These are phyloP conservation scores for Spizaetus ornatus DNA, from an alignment of 2,113 vertebrate genomes.

Conservation along the genomic window DNA sequence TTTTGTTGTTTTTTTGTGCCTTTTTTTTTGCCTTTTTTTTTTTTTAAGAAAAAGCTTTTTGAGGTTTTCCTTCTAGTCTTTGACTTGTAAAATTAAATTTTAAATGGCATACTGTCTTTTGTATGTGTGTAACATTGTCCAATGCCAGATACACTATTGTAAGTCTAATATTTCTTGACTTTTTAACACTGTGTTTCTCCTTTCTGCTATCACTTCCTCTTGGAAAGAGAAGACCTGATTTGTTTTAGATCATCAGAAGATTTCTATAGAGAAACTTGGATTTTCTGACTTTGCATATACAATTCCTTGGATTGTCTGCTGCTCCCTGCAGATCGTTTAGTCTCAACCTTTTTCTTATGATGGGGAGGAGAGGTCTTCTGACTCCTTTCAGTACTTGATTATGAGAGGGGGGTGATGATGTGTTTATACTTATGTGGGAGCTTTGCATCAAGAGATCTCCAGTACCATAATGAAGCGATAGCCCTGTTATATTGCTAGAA, in stretches of 20 bases:
- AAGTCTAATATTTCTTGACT: neutral
- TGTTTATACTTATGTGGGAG: neutral
- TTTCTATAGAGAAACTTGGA: neutral
- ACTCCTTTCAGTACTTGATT: neutral
- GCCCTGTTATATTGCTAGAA: neutral
- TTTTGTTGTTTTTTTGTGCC: neutral
- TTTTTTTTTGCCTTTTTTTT: no score
- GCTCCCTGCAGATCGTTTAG: neutral
- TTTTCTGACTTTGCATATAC: neutral
- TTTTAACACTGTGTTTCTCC: neutral
- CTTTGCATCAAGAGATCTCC: neutral
- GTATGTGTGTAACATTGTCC: neutral
- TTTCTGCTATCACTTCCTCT: neutral
- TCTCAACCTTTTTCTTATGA: neutral
- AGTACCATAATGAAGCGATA: neutral
- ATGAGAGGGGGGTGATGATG: neutral
- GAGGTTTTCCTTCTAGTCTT: neutral
- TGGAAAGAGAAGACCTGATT: neutral
- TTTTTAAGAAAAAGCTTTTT: neutral
- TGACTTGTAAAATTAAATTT: neutral
- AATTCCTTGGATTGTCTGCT: neutral
- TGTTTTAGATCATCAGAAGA: neutral
- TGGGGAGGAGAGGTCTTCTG: neutral
- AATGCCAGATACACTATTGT: neutral
- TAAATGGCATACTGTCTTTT: neutral